phyloP scores from a whole-genome alignment of 1,140 invertebrate species.

The Sipha flava region DNA sequence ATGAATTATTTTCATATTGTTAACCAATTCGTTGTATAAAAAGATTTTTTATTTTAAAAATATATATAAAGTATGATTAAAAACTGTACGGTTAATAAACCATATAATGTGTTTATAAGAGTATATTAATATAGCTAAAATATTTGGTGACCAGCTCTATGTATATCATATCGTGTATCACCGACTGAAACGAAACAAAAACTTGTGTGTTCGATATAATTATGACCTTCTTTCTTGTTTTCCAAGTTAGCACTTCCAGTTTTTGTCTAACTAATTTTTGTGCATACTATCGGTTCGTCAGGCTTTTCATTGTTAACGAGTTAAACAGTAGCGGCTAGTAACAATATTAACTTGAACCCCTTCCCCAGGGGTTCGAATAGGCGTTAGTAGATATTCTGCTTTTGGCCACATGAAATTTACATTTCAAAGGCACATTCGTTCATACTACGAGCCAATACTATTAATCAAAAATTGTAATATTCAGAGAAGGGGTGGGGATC shows the following conservation, averaged over 20 bases:
- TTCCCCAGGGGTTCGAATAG: neutral
- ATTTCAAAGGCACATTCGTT: constrained; percentile 27
- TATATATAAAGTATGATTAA: too few relatives aligned
- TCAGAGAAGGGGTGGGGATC: neutral
- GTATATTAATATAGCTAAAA: too few relatives aligned
- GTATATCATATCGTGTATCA: too few relatives aligned
- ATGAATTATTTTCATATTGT: too few relatives aligned
- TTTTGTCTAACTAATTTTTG: neutral
- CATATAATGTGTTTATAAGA: too few relatives aligned
- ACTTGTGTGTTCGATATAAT: neutral
- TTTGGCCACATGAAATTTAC: constrained; percentile 21
- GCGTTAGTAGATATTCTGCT: neutral
- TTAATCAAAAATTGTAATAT: constrained; percentile 33
- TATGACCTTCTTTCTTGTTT: neutral
- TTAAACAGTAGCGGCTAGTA: neutral
- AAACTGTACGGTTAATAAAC: too few relatives aligned
- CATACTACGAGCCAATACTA: neutral
- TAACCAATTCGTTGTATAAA: too few relatives aligned
- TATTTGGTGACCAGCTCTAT: too few relatives aligned
- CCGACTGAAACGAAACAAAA: too few relatives aligned
- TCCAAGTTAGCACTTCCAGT: neutral
- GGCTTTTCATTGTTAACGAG: constrained; percentile 18
- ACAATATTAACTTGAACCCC: constrained; percentile 21
- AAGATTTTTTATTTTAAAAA: too few relatives aligned
- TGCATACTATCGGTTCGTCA: constrained; percentile 20